Evolutionary conservation across 2,113 vertebrate species (phyloP), one percentile per base, ranked within the genome.

Genomic region (Cottus gobio): DNA sequence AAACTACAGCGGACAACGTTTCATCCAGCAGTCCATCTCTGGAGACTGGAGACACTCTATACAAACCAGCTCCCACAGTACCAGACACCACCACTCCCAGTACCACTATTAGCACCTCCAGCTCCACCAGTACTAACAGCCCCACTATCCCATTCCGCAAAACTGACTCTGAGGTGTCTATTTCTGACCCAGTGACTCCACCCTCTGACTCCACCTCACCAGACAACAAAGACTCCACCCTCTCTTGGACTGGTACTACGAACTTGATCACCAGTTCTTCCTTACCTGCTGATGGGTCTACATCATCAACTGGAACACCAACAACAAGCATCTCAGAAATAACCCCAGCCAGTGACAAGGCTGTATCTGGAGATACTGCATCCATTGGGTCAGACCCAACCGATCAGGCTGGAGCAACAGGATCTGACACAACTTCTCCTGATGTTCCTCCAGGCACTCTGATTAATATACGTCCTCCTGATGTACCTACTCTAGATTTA

Each of bases 171-270:
- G 34, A 77, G 56, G 81, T 77, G 63, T 86, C 81, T 76, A 56
- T 62, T 76, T 88, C 69, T 80, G 80, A 85, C 80, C 37, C 73
- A 79, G 80, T 82, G 82, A 86, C 80, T 79, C 30, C 20, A 0
- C 56, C 75, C 12, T 69, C 46, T 83, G 82, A 84, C 73, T 56
- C 74, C 80, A 79, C 69, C 52, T 74, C 84, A 85, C 36, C 63
- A 67, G 82, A 84, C 68, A 79, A 18, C 64, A 68, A 79, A 78
- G 80, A 84, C 85, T 58, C 56, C 15, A 5, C 18, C 46, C 48
- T 50, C 42, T 71, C 66, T 68, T 61, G 39, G 63, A 81, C 60
- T 63, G 54, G 16, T 71, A 39, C 50, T 64, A 50, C 20, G 3
- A 52, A 69, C 68, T 26, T 65, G 48, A 50, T 83, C 50, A 82